Conservation (phyloP, 2,797 vertebrate species). For the Acanthis flammea region DNA sequence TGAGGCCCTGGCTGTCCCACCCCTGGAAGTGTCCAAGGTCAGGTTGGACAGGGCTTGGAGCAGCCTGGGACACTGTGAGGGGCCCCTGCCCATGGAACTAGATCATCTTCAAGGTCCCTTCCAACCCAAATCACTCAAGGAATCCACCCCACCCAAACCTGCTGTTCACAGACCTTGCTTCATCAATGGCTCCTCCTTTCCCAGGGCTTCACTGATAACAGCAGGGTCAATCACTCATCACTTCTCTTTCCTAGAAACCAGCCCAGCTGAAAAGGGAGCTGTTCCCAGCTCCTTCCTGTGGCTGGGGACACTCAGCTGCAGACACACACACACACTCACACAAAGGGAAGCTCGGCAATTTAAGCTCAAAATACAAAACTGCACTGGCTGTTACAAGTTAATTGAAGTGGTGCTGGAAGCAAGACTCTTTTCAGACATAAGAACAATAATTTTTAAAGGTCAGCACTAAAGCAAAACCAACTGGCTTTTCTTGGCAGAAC, state of each 20-base stretch:
- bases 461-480: slow-evolving; percentile 54
- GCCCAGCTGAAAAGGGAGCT: not conserved
- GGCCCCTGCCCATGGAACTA: not conserved
- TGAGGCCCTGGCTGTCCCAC: not conserved
- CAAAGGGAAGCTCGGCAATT: not conserved
- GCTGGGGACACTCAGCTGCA: not conserved
- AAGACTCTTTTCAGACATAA: slow-evolving; percentile 5
- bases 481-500: slow-evolving; percentile 48
- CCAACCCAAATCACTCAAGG: not conserved
- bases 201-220: not conserved
- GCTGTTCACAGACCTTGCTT: not conserved
- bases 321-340: not conserved
- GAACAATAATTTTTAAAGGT: slow-evolving; percentile 62
- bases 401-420: slow-evolving; percentile 57
- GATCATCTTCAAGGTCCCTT: not conserved
- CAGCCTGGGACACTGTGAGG: not conserved
- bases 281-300: not conserved
- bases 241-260: not conserved
- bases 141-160: not conserved
- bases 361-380: not conserved
- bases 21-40: not conserved
- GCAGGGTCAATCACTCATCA: not conserved
- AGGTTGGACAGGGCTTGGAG: not conserved
- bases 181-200: not conserved
- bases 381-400: not conserved